A percentile compares a stretch with the other conserved stretches of the same genome.
Conservation (phyloP, 2,888 invertebrate genomes). For the Erannis defoliaria region DNA sequence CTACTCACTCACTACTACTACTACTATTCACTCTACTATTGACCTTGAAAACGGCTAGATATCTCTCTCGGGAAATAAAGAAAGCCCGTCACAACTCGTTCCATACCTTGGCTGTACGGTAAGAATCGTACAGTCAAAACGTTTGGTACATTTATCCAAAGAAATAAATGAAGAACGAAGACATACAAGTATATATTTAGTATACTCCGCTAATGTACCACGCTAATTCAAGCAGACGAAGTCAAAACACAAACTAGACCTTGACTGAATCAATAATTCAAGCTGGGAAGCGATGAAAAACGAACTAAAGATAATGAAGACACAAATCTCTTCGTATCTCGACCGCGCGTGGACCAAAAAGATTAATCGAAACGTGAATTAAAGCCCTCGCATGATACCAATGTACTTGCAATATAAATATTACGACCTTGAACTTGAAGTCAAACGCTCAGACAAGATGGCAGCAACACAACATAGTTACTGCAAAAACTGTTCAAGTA, state of each 20-base stretch:
- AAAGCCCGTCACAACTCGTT: too few relatives aligned
- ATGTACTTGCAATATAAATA: constrained; percentile 20
- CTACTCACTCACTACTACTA: too few relatives aligned
- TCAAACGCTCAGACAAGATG: constrained; percentile 27
- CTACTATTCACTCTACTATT: too few relatives aligned
- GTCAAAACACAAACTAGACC: not conserved
- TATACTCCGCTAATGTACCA: not conserved
- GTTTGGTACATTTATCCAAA: too few relatives aligned
- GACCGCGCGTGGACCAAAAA: not conserved
- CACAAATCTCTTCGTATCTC: constrained; percentile 10
- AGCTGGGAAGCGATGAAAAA: not conserved
- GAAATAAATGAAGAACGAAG: too few relatives aligned
- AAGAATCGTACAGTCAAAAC: too few relatives aligned
- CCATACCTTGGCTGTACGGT: too few relatives aligned
- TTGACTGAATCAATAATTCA: not conserved
- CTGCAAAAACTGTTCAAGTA: constrained; percentile 41
- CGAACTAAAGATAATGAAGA: constrained; percentile 6
- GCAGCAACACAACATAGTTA: constrained; percentile 30
- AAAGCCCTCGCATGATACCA: constrained; percentile 11
- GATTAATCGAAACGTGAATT: constrained; percentile 5
- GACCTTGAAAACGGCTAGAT: too few relatives aligned
- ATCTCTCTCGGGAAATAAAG: too few relatives aligned
- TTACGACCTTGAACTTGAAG: constrained; percentile 42
- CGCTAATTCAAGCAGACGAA: not conserved
- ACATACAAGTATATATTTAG: not conserved